phyloP scores from a whole-genome alignment of 2,888 invertebrate species.

The Serripes groenlandicus region DNA sequence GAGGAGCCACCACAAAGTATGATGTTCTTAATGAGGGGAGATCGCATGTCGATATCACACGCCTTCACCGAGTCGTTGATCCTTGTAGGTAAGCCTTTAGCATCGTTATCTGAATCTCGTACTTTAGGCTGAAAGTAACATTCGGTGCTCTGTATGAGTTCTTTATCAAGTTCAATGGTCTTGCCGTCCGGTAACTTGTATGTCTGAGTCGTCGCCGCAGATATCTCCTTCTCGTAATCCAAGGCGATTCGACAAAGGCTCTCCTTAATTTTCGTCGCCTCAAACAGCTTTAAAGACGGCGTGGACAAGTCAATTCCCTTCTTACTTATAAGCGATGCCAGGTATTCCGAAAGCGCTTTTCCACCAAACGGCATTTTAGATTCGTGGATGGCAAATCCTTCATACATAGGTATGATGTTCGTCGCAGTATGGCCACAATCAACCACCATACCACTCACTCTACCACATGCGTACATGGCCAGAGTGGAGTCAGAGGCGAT shows the following conservation, averaged over 20 bases:
- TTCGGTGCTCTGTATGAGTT: neutral
- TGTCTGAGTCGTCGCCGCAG: neutral
- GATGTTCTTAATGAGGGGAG: neutral
- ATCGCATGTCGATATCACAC: conserved; percentile 12
- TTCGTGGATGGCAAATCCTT: conserved; percentile 6
- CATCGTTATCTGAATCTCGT: neutral
- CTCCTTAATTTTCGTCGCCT: conserved; percentile 12
- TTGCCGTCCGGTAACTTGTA: conserved; percentile 20
- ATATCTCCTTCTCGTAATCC: conserved; percentile 5
- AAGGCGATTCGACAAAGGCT: neutral
- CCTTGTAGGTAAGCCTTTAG: neutral
- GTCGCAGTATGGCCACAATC: conserved; percentile 8
- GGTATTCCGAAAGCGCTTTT: neutral
- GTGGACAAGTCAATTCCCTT: neutral
- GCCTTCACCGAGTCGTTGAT: neutral
- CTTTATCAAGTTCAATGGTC: neutral
- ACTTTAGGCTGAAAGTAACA: conserved; percentile 13
- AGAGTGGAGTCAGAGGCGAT: conserved; percentile 90
- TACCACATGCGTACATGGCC: conserved; percentile 18
- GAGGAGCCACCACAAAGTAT: conserved; percentile 9
- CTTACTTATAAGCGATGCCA: neutral
- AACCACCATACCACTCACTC: conserved; percentile 12
- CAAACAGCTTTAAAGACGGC: neutral
- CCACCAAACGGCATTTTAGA: conserved; percentile 16
- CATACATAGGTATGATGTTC: conserved; percentile 14